Evolutionary conservation across 2,113 vertebrate genomes (phyloP), one percentile per base, ranked within the genome.

Genomic region (Donacobius atricapilla): DNA sequence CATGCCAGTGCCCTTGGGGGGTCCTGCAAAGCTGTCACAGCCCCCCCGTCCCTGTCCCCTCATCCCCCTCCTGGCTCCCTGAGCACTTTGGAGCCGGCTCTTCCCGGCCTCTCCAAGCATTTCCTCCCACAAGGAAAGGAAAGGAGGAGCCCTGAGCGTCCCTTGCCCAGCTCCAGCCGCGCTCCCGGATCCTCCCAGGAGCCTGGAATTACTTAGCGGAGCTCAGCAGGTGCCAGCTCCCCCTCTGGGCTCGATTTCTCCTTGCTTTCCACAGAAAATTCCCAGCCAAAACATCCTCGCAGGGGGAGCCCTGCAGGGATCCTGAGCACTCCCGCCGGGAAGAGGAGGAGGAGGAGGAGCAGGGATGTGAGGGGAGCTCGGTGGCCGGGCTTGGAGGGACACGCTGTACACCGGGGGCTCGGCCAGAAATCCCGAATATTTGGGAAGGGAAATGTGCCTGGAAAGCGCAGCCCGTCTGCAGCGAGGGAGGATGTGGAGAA

Each of bases 181-280:
- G 42, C 15, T 14, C 63, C 76, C 39, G 7, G 82, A 51, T 71
- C 89, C 68, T 84, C 84, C 53, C 50, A 9, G 82, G 54, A 92
- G 75, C 87, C 83, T 93, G 95, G 78, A 93, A 87, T 73, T 3
- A 37, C 35, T 93, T 73, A 77, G 50, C 1, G 12, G 81, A 61
- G 71, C 84, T 93, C 82, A 19, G 82, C 94, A 93, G 94, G 91
- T 97, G 93, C 95, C 92, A 93, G 68, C 66, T 73, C 69, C 44
- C 51, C 42, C 83, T 60, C 70, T 0, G 9, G 33, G 40, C 31
- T 78, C 35, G 15, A 2, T 37, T 80, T 54, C 42, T 70, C 58
- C 51, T 47, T 16, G 33, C 30, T 93, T 83, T 80, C 85, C 64
- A 33, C 0, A 5, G 31, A 33, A 33, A 92, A 73, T 90, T 86